Evolutionary conservation across 2,888 invertebrate species (phyloP).

Genomic region (Sminthurinus aureus): DNA sequence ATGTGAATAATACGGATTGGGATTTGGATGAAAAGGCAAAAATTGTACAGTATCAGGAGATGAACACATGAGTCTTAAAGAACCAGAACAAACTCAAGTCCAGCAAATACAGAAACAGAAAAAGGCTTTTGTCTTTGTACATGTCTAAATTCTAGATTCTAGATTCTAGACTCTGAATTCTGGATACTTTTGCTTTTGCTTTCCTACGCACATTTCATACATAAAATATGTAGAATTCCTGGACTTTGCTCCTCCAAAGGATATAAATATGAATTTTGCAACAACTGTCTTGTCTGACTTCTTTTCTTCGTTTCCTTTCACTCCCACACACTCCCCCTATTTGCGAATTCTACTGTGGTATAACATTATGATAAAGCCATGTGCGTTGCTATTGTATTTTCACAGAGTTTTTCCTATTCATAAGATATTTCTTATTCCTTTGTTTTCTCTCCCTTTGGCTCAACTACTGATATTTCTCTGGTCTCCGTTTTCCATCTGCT

Average conservation of each 20-base stretch:
- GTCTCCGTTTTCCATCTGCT: no score
- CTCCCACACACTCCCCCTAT: background rate
- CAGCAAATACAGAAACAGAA: no score
- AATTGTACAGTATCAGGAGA: no score
- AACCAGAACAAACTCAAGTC: no score
- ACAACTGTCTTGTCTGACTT: background rate
- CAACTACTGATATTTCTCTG: no score
- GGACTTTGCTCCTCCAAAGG: background rate
- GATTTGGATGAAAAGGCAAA: no score
- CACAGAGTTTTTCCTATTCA: no score
- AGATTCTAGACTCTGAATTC: background rate
- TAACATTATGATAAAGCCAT: background rate
- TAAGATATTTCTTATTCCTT: background rate
- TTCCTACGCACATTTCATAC: background rate
- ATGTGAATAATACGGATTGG: background rate
- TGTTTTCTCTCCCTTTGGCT: background rate
- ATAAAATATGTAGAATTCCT: background rate
- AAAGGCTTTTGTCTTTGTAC: no score
- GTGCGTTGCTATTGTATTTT: no score
- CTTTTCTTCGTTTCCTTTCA: background rate
- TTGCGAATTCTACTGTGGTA: background rate
- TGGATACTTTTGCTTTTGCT: background rate
- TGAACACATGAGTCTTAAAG: no score
- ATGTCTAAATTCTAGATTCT: background rate
- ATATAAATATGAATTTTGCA: conserved; percentile 14